Conservation (phyloP, 2,797 vertebrate genomes). For the Heliangelus exortis region DNA sequence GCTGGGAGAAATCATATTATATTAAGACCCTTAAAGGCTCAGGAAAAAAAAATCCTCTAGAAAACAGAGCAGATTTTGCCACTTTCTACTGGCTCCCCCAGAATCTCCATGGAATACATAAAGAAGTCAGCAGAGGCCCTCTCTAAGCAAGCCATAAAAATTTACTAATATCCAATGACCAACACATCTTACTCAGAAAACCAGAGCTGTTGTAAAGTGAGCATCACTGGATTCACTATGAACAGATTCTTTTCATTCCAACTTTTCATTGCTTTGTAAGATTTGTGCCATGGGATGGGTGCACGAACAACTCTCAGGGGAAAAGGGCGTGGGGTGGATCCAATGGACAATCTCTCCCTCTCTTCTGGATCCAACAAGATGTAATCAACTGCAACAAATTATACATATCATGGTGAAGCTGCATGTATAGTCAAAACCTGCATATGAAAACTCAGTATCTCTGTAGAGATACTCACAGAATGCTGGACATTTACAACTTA, state of each 20-base stretch:
- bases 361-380: constrained; percentile 88
- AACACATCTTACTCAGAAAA: constrained; percentile 80
- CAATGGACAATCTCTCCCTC: constrained; percentile 83
- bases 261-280: constrained; percentile 70
- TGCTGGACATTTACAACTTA: background rate
- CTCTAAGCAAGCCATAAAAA: background rate
- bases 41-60: background rate
- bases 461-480: background rate
- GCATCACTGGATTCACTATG: constrained; percentile 82
- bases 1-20: background rate
- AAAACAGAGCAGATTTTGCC: background rate
- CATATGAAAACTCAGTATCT: background rate
- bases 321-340: constrained; percentile 79
- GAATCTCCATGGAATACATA: background rate
- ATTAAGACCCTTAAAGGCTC: background rate
- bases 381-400: constrained; percentile 86
- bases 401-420: background rate
- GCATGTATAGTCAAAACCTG: background rate
- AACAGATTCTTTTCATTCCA: constrained; percentile 87
- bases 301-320: constrained; percentile 83
- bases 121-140: background rate
- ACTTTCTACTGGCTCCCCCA: background rate
- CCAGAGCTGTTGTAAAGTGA: constrained; percentile 86
- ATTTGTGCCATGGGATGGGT: constrained; percentile 87
- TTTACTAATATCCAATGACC: background rate